Evolutionary conservation across 2,797 vertebrate species (phyloP).

Genomic region (Acestrorhynchus altus): DNA sequence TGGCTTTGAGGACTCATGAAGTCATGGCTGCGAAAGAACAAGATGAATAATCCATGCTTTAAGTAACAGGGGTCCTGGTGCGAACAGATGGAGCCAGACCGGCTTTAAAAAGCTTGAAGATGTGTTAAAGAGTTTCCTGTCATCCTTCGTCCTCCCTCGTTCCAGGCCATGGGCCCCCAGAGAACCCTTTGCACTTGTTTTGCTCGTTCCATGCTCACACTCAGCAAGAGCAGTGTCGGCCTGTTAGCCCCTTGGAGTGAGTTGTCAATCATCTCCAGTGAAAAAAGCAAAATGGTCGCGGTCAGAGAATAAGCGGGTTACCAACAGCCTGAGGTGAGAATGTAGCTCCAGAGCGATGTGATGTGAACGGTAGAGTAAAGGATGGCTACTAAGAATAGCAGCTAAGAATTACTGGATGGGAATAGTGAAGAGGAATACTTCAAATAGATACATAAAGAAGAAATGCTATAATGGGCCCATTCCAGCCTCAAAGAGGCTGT

Average conservation of each 20-base stretch:
- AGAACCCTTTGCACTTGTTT: conserved; percentile 32
- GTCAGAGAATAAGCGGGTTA: conserved; percentile 59
- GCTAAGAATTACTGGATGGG: background rate
- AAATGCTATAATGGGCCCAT: too few species aligned
- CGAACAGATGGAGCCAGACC: conserved; percentile 58
- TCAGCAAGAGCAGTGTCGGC: conserved; percentile 56
- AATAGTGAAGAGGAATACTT: background rate
- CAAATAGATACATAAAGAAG: background rate
- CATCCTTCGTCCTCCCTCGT: conserved; percentile 55
- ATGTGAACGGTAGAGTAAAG: background rate
- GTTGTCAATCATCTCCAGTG: conserved; percentile 62
- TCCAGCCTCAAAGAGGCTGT: too few species aligned
- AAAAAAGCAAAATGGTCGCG: conserved; percentile 60
- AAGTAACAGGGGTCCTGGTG: conserved; percentile 52
- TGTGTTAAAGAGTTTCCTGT: conserved; percentile 58
- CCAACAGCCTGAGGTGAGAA: conserved; percentile 28
- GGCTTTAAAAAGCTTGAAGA: conserved; percentile 33
- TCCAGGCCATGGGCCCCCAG: conserved; percentile 34
- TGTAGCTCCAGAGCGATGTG: background rate
- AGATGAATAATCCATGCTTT: conserved; percentile 64
- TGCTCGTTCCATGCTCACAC: conserved; percentile 19
- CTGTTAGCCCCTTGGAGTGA: conserved; percentile 62
- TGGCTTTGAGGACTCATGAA: conserved; percentile 37
- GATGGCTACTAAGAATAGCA: background rate
- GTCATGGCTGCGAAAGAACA: conserved; percentile 36